Conservation (phyloP, 1,140 invertebrate species). For the Heterodera carotae region DNA sequence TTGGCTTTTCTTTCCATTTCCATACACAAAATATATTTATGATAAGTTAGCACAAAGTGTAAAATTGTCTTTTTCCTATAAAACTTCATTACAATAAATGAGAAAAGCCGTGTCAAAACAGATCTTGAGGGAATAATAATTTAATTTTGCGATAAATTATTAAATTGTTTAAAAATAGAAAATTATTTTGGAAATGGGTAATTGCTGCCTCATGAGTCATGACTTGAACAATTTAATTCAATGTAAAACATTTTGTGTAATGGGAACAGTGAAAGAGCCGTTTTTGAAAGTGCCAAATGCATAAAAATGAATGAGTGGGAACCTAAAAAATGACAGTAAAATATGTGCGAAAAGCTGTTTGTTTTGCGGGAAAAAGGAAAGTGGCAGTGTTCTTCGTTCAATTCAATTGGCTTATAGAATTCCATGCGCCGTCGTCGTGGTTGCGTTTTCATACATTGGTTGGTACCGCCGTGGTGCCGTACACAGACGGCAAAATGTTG, state of each 20-base stretch:
- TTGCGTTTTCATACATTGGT: constrained; percentile 50
- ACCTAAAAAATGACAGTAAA: background rate
- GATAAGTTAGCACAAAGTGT: background rate
- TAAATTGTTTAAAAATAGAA: too few relatives aligned
- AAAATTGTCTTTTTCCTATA: background rate
- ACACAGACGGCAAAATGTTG: constrained; percentile 13
- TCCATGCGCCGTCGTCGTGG: background rate
- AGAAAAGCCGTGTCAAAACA: too few relatives aligned
- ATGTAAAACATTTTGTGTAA: background rate
- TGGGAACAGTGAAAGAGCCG: background rate
- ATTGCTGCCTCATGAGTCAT: background rate
- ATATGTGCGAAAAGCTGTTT: background rate
- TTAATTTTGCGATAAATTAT: too few relatives aligned
- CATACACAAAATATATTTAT: background rate
- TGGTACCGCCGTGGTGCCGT: constrained; percentile 49
- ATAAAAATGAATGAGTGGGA: background rate
- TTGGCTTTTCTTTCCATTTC: background rate
- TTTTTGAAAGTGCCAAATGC: background rate
- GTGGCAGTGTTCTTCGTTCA: background rate
- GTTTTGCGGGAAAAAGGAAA: too few relatives aligned
- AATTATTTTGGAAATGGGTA: too few relatives aligned
- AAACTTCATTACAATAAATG: too few relatives aligned
- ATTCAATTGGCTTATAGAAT: background rate
- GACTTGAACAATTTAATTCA: background rate
- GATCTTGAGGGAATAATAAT: too few relatives aligned